Conservation (phyloP, 2,888 invertebrate genomes). For the Himalopsyche tibetana region DNA sequence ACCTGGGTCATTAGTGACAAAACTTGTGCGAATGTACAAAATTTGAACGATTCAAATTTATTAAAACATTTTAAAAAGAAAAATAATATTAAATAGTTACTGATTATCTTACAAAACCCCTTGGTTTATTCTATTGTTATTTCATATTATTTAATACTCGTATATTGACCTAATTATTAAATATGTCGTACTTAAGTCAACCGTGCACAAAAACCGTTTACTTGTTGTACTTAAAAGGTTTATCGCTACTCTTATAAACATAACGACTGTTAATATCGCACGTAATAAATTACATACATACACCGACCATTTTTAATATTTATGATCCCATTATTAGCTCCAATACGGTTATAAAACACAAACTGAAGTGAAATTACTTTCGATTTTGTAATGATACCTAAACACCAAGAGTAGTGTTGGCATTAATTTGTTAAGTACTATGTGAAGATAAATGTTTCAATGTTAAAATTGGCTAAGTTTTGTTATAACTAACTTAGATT, state of each 20-base stretch:
- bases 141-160: too few relatives aligned
- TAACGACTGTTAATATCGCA: conserved; percentile 34
- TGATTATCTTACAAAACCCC: too few relatives aligned
- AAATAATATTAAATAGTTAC: too few relatives aligned
- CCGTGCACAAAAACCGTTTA: neutral
- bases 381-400: neutral
- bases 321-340: neutral
- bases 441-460: neutral
- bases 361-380: neutral
- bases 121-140: too few relatives aligned
- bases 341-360: neutral
- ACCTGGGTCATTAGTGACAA: too few relatives aligned
- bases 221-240: neutral
- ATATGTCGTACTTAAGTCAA: neutral
- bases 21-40: too few relatives aligned
- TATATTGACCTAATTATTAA: neutral
- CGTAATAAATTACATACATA: conserved; percentile 8
- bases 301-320: neutral
- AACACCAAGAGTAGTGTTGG: too few relatives aligned
- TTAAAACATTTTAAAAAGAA: too few relatives aligned
- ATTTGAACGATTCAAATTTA: too few relatives aligned
- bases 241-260: neutral
- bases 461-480: neutral
- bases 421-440: neutral
- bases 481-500: neutral